Conservation (phyloP, 2,113 vertebrate genomes). For the Setophaga kirtlandii region DNA sequence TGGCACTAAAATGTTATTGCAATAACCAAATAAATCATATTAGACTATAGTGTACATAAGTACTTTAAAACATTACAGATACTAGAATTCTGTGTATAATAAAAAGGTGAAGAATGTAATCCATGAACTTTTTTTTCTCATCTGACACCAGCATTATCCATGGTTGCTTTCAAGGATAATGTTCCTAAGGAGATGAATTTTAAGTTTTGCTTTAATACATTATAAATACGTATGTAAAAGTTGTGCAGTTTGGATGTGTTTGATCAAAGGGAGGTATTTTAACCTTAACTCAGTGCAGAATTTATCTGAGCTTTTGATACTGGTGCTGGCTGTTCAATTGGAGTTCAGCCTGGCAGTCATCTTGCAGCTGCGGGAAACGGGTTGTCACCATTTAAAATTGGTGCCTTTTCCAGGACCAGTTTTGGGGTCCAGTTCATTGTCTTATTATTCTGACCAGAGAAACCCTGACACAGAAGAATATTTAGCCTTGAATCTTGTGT, state of each 20-base stretch:
- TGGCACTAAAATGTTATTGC: slow-evolving; percentile 77
- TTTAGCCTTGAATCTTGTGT: background rate
- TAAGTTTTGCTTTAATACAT: background rate
- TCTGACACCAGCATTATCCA: slow-evolving; percentile 7
- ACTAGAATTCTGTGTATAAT: slow-evolving; percentile 74
- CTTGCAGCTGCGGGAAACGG: background rate
- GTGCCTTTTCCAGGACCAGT: background rate
- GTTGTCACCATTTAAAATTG: background rate
- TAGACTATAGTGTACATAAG: slow-evolving; percentile 65
- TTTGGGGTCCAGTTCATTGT: background rate
- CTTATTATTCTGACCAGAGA: background rate
- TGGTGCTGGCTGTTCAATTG: background rate
- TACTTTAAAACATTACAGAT: slow-evolving; percentile 76
- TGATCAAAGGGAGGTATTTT: background rate
- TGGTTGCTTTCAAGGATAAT: background rate
- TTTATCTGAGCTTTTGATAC: background rate
- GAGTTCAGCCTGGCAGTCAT: background rate
- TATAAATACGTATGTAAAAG: background rate
- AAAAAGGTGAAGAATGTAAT: slow-evolving; percentile 75
- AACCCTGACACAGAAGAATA: background rate
- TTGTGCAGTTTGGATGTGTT: background rate
- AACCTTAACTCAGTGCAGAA: background rate
- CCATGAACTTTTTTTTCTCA: slow-evolving; percentile 10
- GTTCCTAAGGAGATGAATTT: background rate
- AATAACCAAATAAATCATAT: slow-evolving; percentile 76